A percentile compares a stretch with the other conserved stretches of the same genome.
Evolutionary conservation across 1,140 invertebrate genomes (phyloP).

Genomic region (Drosophila nikananu): DNA sequence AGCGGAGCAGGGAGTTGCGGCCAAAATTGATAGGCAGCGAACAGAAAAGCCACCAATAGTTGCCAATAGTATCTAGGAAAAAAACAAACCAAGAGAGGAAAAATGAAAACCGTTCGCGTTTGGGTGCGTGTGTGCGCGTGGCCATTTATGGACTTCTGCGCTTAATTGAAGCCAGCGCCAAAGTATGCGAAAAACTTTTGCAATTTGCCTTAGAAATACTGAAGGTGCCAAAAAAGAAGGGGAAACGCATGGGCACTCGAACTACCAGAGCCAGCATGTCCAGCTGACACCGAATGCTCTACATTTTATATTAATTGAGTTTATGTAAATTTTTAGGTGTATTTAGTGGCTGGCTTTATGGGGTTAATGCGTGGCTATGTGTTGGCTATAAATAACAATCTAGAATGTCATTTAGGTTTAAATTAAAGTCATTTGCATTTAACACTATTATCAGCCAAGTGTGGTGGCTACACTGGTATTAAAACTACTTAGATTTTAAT

Average conservation of each 20-base stretch:
- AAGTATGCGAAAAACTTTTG: constrained; percentile 78
- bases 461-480: background rate
- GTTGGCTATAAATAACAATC: constrained; percentile 50
- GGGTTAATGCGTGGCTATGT: constrained; percentile 37
- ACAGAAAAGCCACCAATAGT: constrained; percentile 41
- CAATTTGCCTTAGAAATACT: constrained; percentile 56
- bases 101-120: constrained; percentile 10
- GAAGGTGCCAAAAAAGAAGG: constrained; percentile 65
- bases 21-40: constrained; percentile 76
- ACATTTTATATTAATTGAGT: constrained; percentile 65
- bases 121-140: constrained; percentile 35
- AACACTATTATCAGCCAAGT: constrained; percentile 30
- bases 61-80: constrained; percentile 12
- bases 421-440: constrained; percentile 32
- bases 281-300: constrained; percentile 64
- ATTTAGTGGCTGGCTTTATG: constrained; percentile 40
- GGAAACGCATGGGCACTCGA: constrained; percentile 29
- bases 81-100: background rate
- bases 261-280: constrained; percentile 27
- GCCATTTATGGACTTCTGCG: constrained; percentile 80
- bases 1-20: constrained; percentile 44
- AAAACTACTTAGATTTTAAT: background rate
- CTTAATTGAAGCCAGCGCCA: constrained; percentile 75
- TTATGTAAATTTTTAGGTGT: constrained; percentile 58
- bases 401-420: constrained; percentile 42